These are phyloP conservation scores for Sipha maydis DNA, from an alignment of 2,888 invertebrate species.

Conservation along the genomic window DNA sequence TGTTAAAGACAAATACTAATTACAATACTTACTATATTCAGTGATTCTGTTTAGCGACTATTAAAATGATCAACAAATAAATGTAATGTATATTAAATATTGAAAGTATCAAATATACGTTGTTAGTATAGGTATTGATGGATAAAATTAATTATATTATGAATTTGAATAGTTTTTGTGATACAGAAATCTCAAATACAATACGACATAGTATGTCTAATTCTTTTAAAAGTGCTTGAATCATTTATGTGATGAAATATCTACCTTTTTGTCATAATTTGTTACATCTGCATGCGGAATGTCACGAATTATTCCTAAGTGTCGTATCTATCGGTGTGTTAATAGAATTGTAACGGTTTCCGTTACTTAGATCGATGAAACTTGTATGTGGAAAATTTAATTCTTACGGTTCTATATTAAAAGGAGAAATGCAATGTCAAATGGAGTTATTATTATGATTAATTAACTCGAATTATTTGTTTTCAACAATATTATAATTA, in stretches of 20 bases:
- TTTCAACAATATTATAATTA: slow-evolving; percentile 34
- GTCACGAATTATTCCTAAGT: neutral
- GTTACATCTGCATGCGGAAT: neutral
- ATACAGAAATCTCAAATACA: neutral
- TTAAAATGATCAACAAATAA: neutral
- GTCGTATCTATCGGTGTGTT: neutral
- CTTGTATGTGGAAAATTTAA: neutral
- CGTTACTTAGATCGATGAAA: slow-evolving; percentile 4
- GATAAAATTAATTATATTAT: neutral
- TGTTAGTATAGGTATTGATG: neutral
- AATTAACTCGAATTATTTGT: slow-evolving; percentile 42
- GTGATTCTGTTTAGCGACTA: neutral
- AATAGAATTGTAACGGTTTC: neutral
- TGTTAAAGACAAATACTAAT: neutral
- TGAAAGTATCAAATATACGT: neutral
- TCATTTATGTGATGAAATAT: neutral
- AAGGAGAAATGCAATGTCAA: slow-evolving; percentile 4
- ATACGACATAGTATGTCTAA: neutral
- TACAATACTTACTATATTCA: neutral
- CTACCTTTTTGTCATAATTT: slow-evolving; percentile 14
- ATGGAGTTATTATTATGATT: slow-evolving; percentile 23
- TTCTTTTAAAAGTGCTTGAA: neutral
- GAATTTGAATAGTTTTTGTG: neutral
- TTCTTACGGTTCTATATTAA: neutral
- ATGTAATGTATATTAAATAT: neutral